Conservation (phyloP, 2,888 invertebrate genomes). For the Agrochola macilenta region DNA sequence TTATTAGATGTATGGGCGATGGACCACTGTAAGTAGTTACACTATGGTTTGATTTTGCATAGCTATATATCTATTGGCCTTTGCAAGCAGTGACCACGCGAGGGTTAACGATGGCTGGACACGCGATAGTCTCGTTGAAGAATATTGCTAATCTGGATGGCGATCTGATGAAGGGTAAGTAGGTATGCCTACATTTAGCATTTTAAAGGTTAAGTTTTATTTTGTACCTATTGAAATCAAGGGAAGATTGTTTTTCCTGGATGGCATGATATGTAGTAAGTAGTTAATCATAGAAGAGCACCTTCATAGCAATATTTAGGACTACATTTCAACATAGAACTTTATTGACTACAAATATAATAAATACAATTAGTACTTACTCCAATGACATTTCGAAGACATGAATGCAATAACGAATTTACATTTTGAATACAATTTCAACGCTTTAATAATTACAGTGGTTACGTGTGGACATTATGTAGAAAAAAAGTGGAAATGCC, state of each 20-base stretch:
- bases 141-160: slow-evolving; percentile 55
- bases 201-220: slow-evolving; percentile 20
- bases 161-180: slow-evolving; percentile 34
- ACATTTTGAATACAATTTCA: neutral
- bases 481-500: slow-evolving; percentile 5
- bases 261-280: neutral
- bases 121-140: slow-evolving; percentile 66
- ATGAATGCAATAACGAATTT: slow-evolving; percentile 1
- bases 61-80: slow-evolving; percentile 47
- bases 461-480: neutral
- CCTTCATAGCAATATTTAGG: neutral
- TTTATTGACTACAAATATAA: neutral
- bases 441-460: neutral
- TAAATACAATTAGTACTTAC: neutral
- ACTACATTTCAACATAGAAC: neutral
- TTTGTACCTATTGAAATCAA: neutral
- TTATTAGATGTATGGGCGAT: neutral
- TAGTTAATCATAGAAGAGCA: neutral
- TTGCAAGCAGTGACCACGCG: slow-evolving; percentile 60
- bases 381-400: neutral
- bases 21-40: neutral
- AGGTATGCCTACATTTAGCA: slow-evolving; percentile 23
- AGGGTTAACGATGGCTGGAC: slow-evolving; percentile 56
- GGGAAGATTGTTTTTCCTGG: neutral
- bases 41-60: slow-evolving; percentile 47